These are phyloP conservation scores for Gnathonemus echidnorhynchus DNA, from an alignment of 2,113 vertebrate species.

Conservation along the genomic window DNA sequence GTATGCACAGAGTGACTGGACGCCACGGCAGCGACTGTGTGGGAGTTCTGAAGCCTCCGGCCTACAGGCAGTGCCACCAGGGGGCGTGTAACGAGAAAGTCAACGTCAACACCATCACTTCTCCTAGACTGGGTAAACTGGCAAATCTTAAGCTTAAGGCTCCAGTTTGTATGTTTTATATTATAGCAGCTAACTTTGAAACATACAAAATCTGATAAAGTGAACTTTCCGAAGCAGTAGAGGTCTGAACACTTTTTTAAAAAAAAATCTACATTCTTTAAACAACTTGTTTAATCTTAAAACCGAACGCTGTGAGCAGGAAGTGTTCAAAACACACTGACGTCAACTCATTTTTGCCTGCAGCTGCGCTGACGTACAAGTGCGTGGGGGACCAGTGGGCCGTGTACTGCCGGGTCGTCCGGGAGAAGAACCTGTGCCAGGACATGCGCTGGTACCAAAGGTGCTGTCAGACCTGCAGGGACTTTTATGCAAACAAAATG, in stretches of 20 bases:
- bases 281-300: neutral
- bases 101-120: conserved; percentile 92
- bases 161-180: neutral
- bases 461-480: conserved; percentile 90
- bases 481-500: conserved; percentile 88
- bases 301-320: neutral
- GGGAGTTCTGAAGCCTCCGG: conserved; percentile 64
- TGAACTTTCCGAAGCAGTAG: neutral
- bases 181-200: neutral
- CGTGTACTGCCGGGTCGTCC: conserved; percentile 85
- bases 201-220: neutral
- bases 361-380: conserved; percentile 91
- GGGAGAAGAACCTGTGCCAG: conserved; percentile 87
- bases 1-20: conserved; percentile 92
- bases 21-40: conserved; percentile 87
- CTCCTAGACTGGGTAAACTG: conserved; percentile 82
- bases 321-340: neutral
- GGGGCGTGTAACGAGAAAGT: conserved; percentile 77
- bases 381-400: conserved; percentile 91
- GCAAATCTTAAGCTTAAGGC: neutral
- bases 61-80: conserved; percentile 85
- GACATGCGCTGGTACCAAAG: conserved; percentile 97
- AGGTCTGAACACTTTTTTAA: neutral
- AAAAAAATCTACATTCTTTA: neutral
- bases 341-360: neutral